Evolutionary conservation across 2,113 vertebrate genomes (phyloP), one percentile per base, ranked within the genome.

Genomic region (Scalopus aquaticus): DNA sequence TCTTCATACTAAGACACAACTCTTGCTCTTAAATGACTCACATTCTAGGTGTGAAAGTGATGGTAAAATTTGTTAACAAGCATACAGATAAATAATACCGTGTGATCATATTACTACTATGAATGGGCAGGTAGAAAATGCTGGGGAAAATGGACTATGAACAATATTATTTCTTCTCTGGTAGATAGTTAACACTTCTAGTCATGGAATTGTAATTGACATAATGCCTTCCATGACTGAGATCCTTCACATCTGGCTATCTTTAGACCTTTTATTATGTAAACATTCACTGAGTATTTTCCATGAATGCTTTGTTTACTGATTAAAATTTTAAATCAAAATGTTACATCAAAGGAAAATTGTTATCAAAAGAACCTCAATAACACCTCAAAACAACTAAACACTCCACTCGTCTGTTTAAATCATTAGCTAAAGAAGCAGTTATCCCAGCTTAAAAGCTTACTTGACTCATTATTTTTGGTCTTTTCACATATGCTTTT

Each of bases 271-370:
- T 37, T 11, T 62, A 26, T 94, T 76, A 60, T 24, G 2, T 79
- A 51, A 83, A 93, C 54, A 93, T 78, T 84, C 60, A 96, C 51
- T 78, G 73, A 67, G 30, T 85, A 28, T 86, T 96, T 97, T 94
- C 79, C 24, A 93, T 86, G 6, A 94, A 37, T 94, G 73, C 82
- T 97, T 95, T 96, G 87, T 97, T 95, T 97, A 30, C 69, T 81
- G 0, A 4, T 95, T 51, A 80, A 93, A 35, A 70, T 51, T 94
- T 79, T 26, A 91, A 95, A 84, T 96, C 91, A 94, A 96, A 97
- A 87, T 69, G 16, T 88, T 93, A 77, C 56, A 81, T 88, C 93
- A 93, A 93, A 92, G 79, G 64, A 94, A 79, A 80, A 67, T 2
- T 80, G 88, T 72, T 65, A 91, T 96, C 88, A 83, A 91, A 95